A percentile compares a stretch with the other conserved stretches of the same genome.
These are phyloP conservation scores for Bombus superbus DNA, from an alignment of 1,140 invertebrate genomes.

Conservation along the genomic window DNA sequence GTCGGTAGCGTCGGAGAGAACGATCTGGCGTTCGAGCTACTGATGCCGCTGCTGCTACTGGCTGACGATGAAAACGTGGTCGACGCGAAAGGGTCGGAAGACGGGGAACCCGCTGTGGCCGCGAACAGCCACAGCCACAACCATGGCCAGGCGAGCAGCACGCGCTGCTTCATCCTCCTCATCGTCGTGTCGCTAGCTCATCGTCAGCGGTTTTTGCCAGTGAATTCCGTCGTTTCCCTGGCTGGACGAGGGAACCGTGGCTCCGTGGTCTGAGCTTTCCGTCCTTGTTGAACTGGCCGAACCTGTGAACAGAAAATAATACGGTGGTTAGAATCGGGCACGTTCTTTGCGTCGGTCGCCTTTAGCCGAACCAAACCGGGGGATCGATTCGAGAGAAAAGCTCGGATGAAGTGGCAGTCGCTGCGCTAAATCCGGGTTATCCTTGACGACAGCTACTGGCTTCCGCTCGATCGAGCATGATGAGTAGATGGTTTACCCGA, in stretches of 20 bases:
- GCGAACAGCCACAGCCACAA: conserved; percentile 79
- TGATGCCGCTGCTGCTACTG: conserved; percentile 1
- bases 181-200: conserved; percentile 81
- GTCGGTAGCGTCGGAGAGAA: conserved; percentile 42
- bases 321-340: background rate
- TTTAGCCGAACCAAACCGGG: background rate
- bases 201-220: conserved; percentile 61
- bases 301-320: conserved; percentile 57
- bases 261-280: background rate
- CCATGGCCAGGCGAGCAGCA: conserved; percentile 78
- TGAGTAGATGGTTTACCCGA: conserved; percentile 45
- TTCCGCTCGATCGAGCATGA: conserved; percentile 61
- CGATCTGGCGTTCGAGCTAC: conserved; percentile 31
- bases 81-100: conserved; percentile 60
- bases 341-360: background rate
- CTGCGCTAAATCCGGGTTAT: conserved; percentile 50
- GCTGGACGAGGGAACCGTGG: conserved; percentile 23
- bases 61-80: conserved; percentile 44
- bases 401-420: conserved; percentile 8
- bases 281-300: conserved; percentile 14
- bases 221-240: conserved; percentile 42
- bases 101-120: conserved; percentile 73
- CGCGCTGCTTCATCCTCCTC: conserved; percentile 77
- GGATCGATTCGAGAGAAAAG: conserved; percentile 8
- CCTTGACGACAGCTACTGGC: conserved; percentile 56